phyloP scores from a whole-genome alignment of 2,113 vertebrate genomes.

The Carassius gibelio region DNA sequence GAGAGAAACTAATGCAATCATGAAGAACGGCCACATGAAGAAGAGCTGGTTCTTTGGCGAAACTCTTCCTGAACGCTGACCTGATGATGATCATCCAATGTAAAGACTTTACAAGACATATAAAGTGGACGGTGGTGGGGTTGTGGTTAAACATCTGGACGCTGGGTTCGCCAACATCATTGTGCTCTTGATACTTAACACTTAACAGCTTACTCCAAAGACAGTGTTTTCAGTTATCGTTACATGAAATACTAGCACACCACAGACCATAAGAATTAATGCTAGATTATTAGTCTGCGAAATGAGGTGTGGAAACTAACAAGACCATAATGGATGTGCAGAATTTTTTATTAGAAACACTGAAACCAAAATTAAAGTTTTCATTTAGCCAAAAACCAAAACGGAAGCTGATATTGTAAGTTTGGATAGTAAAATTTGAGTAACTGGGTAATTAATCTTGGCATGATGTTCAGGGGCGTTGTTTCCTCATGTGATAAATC shows the following conservation, averaged over 20 bases:
- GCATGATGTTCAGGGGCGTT: background rate
- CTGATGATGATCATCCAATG: background rate
- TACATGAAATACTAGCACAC: too few species aligned
- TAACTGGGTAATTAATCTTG: background rate
- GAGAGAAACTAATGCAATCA: background rate
- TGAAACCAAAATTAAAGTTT: background rate
- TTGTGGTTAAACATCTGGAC: conserved; percentile 14
- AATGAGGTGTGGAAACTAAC: background rate
- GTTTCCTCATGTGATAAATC: background rate
- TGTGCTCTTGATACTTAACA: background rate
- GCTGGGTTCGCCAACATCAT: background rate
- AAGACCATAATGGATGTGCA: background rate
- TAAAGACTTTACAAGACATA: conserved; percentile 7
- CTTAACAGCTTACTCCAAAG: background rate
- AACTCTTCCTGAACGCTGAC: background rate
- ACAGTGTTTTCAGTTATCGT: too few species aligned
- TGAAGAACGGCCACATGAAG: too few species aligned
- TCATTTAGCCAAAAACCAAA: background rate
- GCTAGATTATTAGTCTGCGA: background rate
- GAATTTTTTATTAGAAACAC: background rate
- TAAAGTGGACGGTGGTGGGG: conserved; percentile 4
- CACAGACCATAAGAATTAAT: background rate
- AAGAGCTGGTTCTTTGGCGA: too few species aligned
- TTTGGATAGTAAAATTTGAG: background rate
- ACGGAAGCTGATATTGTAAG: background rate